These are phyloP conservation scores for Antrozous pallidus DNA, from an alignment of 2,797 vertebrate genomes.

Conservation along the genomic window DNA sequence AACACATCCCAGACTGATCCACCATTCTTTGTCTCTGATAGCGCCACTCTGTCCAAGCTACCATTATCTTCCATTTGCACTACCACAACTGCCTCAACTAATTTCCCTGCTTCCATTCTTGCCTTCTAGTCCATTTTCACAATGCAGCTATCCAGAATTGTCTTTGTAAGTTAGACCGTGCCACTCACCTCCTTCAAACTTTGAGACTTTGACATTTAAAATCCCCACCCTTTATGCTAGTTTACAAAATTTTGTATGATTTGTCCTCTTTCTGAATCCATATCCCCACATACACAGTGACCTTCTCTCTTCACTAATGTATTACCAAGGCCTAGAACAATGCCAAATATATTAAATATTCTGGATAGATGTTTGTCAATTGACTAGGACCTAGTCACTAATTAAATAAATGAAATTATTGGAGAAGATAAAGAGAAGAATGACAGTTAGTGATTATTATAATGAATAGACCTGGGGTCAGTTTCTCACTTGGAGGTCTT, in stretches of 20 bases:
- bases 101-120: background rate
- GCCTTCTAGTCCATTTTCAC: background rate
- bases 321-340: background rate
- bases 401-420: slow-evolving; percentile 36
- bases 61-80: background rate
- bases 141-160: background rate
- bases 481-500: background rate
- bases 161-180: background rate
- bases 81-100: background rate
- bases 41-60: background rate
- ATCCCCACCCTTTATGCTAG: background rate
- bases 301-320: background rate
- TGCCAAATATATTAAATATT: background rate
- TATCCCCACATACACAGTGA: background rate
- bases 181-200: background rate
- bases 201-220: slow-evolving; percentile 16
- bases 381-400: no score
- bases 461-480: background rate
- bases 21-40: background rate
- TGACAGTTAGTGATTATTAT: background rate
- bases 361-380: background rate
- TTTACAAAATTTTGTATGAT: background rate
- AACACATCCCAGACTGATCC: background rate
- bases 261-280: background rate
- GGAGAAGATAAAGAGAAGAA: background rate